Evolutionary conservation across 53 echinoderm and acorn worm genomes (phyloP), one percentile per base, ranked within the genome.

Genomic region (Zoroaster sp.): DNA sequence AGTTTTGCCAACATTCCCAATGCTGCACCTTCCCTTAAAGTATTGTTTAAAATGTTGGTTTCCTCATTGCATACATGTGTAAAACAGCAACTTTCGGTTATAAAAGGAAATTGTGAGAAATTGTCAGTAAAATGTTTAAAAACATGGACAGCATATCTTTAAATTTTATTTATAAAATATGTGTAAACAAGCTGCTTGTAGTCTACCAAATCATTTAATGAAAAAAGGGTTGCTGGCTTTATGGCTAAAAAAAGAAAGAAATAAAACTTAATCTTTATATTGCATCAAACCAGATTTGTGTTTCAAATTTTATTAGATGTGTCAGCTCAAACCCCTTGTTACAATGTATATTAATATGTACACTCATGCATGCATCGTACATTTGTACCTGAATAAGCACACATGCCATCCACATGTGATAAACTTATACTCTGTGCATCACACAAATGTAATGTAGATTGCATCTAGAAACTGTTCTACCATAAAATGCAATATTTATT

Each of bases 401-500:
- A n/a, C n/a, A 3, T 59, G 21, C 21, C 8, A 1, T 25, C 28
- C 63, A 59, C 25, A 59, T 28, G 11, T 25, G 63, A 28, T 59
- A 21, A 9, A 4, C 63, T 28, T 9, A 44, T 59, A 25, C n/a
- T 4, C 30, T 59, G 23, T 28, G 8, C 63, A 9, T 25, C 28
- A 59, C 9, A 59, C 23, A 59, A 59, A 28, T 59, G 63, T 28
- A 59, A 28, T 59, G 63, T 10, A 21, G 63, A 59, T 59, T 59
- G 63, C 63, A 59, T 59, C 63, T 25, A 25, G 23, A 3, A 59
- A 25, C 10, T 11, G 9, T 12, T 37, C 38, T 36, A 20, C 78
- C 51, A 36, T 78, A 38, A 78, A 78, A 78, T 59, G 59, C 63
- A 78, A 37, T 78, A 59, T 78, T 55, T 54, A 59, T 38, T 59